Evolutionary conservation across 2,888 invertebrate species (phyloP).

Genomic region (Orthosia gracilis): DNA sequence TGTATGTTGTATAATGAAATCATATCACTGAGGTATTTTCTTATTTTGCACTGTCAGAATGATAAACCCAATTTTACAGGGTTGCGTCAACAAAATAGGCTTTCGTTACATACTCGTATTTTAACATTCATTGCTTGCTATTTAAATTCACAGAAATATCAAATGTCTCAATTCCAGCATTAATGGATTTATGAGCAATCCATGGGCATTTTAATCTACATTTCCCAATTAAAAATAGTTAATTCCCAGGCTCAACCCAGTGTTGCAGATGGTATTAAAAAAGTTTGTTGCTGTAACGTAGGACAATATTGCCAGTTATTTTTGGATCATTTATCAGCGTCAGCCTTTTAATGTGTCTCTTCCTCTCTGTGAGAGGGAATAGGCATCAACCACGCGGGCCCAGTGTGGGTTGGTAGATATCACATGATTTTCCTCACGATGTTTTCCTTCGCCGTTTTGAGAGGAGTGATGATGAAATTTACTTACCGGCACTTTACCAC

Average conservation of each 20-base stretch:
- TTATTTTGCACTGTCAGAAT: constrained; percentile 4
- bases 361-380: too few species aligned
- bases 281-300: not conserved
- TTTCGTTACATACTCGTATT: constrained; percentile 3
- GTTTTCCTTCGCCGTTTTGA: too few species aligned
- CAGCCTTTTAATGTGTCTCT: too few species aligned
- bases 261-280: not conserved
- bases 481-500: too few species aligned
- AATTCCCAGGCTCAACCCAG: not conserved
- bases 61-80: constrained; percentile 5
- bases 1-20: too few species aligned
- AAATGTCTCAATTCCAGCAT: not conserved
- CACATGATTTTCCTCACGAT: too few species aligned
- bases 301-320: not conserved
- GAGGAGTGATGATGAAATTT: too few species aligned
- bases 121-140: constrained; percentile 2
- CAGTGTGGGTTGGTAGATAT: too few species aligned
- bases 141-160: constrained; percentile 23
- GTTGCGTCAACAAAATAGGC: constrained; percentile 4
- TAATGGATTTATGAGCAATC: constrained; percentile 2
- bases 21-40: not conserved
- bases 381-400: too few species aligned
- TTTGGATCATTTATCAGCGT: not conserved
- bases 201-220: constrained; percentile 30
- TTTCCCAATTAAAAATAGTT: constrained; percentile 33